Conservation (phyloP, 2,113 vertebrate species). For the Pluvianellus socialis region DNA sequence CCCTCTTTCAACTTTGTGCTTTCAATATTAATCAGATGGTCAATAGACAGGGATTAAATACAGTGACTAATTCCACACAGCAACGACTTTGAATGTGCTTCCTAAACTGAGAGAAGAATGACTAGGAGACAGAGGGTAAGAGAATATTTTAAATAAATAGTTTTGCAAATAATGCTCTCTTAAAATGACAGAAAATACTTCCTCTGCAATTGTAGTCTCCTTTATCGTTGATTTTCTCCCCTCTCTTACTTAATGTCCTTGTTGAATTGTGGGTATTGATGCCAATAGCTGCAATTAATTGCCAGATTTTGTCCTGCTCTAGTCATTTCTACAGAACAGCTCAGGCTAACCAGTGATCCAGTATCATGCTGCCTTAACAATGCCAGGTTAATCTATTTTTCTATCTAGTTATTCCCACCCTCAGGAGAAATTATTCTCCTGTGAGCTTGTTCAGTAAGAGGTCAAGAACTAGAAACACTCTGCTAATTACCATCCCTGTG, state of each 20-base stretch:
- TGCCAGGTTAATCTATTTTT: slow-evolving; percentile 61
- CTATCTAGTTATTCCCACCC: slow-evolving; percentile 51
- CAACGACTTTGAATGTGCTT: neutral
- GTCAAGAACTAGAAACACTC: slow-evolving; percentile 53
- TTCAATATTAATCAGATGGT: slow-evolving; percentile 41
- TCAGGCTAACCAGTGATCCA: slow-evolving; percentile 46
- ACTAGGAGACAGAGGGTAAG: neutral
- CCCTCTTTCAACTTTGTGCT: slow-evolving; percentile 24
- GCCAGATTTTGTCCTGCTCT: slow-evolving; percentile 20
- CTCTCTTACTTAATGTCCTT: neutral
- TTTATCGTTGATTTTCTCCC: neutral
- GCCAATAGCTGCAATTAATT: slow-evolving; percentile 53
- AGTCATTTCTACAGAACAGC: slow-evolving; percentile 44
- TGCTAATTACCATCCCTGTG: slow-evolving; percentile 50
- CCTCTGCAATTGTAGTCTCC: neutral
- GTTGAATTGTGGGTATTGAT: slow-evolving; percentile 21
- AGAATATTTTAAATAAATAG: neutral
- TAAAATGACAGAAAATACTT: slow-evolving; percentile 1
- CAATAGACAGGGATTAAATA: slow-evolving; percentile 25
- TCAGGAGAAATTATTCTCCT: slow-evolving; percentile 36
- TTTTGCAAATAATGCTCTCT: neutral
- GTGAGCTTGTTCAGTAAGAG: slow-evolving; percentile 56
- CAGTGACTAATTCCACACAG: neutral
- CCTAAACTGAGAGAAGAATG: neutral
- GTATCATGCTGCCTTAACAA: slow-evolving; percentile 52